Base-by-base conservation (phyloP, 1,140 invertebrate genomes). In the Zophobas atratus region DNA sequence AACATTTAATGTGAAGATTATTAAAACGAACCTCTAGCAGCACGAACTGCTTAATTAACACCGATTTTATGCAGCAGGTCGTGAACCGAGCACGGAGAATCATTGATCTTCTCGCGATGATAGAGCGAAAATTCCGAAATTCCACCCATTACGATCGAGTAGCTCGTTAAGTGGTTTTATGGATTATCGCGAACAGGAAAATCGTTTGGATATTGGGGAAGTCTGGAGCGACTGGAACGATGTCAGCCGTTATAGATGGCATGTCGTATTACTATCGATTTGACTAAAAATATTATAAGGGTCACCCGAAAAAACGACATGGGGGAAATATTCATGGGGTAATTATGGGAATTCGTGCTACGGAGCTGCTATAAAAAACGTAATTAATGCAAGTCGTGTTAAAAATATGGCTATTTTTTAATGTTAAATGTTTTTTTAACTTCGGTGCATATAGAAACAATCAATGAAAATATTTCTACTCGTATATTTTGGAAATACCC, bases 231-330 rank as follows among this genome's bases (percentile, higher is more conserved):
- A 53, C 20, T 32, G 34, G 36, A 63, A 36, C 57, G 36, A 51
- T 8, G 43, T 46, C 43, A 8, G 43, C 43, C 43, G 0, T 3
- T 4, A 63, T 63, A 38, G 57, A 63, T 63, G 36, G 57, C 57
- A 63, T 67, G 60, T 57, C 55, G 35, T 38, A 8, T 67, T 41
- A 43, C 8, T 67, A 67, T 67, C 33, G 60, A 67, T 67, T 39
- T 43, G 32, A 41, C 60, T 67, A 67, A 67, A 67, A 67, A 67
- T 67, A 67, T 67, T 67, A 20, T 20, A 20, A 20, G 20, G 20
- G n/a, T 67, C 39, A 67, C 41, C 60, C 38, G 41, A 67, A 41
- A 67, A 67, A 6, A 48, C 38, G n/a, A 20, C 57, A 43, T 41
- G 2, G 43, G 20, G 20, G 55, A 57, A 57, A 38, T 20, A 53